phyloP scores from a whole-genome alignment of 1,140 invertebrate species.

The Drosophila navojoa region DNA sequence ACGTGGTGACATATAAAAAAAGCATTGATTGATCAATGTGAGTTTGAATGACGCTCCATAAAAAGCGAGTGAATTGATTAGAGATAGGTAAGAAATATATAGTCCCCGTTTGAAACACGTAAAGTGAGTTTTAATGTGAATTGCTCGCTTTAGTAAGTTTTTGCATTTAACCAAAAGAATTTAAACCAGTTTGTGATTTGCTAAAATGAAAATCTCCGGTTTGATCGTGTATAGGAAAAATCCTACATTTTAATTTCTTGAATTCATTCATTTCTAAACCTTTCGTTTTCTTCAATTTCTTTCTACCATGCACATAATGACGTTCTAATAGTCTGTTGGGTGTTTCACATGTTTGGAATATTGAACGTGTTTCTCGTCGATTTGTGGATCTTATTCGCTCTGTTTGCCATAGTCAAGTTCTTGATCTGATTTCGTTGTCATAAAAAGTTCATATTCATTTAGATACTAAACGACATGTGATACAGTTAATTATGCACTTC shows the following conservation, averaged over 20 bases:
- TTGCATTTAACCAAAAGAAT: neutral
- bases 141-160: constrained; percentile 10
- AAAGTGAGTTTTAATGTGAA: constrained; percentile 15
- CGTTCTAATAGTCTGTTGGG: no score
- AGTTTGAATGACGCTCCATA: constrained; percentile 12
- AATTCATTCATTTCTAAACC: no score
- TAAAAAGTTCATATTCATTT: constrained; percentile 36
- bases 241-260: no score
- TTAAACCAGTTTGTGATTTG: constrained; percentile 21
- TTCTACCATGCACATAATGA: no score
- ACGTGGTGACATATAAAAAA: constrained; percentile 8
- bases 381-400: no score
- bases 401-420: neutral
- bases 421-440: neutral
- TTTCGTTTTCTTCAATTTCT: no score
- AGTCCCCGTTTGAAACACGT: constrained; percentile 18
- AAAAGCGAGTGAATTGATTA: constrained; percentile 18
- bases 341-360: no score
- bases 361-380: no score
- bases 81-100: constrained; percentile 5
- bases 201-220: neutral
- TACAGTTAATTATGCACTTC: constrained; percentile 57
- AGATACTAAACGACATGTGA: constrained; percentile 3
- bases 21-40: constrained; percentile 32
- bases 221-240: no score